phyloP scores from a whole-genome alignment of 2,888 invertebrate species.

The Troides helena region DNA sequence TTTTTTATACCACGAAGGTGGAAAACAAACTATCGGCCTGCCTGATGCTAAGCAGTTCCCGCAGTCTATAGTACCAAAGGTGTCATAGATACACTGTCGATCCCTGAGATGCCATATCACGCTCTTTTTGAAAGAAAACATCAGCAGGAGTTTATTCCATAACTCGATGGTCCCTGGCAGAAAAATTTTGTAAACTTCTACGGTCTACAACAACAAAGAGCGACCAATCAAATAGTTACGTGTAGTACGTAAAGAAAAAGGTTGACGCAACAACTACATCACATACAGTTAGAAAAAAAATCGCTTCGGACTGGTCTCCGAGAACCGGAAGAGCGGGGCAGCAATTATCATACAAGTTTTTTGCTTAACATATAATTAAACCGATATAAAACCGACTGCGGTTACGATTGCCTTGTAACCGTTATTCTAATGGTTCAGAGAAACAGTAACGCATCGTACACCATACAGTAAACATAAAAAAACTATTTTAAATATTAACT shows the following conservation, averaged over 20 bases:
- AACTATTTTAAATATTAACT: neutral
- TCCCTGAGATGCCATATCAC: too few relatives aligned
- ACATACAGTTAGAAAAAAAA: constrained; percentile 11
- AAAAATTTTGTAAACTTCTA: too few relatives aligned
- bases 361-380: constrained; percentile 41
- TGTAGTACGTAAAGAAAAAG: neutral
- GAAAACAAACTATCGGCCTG: too few relatives aligned
- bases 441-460: constrained; percentile 28
- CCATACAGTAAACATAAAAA: neutral
- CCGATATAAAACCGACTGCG: constrained; percentile 38
- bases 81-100: too few relatives aligned
- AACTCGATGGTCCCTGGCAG: too few relatives aligned
- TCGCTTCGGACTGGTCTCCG: constrained; percentile 11
- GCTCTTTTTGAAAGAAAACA: too few relatives aligned
- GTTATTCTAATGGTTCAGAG: constrained; percentile 37
- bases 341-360: constrained; percentile 37
- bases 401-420: constrained; percentile 32
- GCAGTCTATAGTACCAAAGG: too few relatives aligned
- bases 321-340: constrained; percentile 27
- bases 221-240: too few relatives aligned
- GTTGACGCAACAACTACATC: constrained; percentile 6
- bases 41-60: too few relatives aligned
- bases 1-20: too few relatives aligned
- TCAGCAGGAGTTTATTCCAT: too few relatives aligned
- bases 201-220: too few relatives aligned